phyloP scores from a whole-genome alignment of 1,140 invertebrate species.

The Macrocentrus cingulum region DNA sequence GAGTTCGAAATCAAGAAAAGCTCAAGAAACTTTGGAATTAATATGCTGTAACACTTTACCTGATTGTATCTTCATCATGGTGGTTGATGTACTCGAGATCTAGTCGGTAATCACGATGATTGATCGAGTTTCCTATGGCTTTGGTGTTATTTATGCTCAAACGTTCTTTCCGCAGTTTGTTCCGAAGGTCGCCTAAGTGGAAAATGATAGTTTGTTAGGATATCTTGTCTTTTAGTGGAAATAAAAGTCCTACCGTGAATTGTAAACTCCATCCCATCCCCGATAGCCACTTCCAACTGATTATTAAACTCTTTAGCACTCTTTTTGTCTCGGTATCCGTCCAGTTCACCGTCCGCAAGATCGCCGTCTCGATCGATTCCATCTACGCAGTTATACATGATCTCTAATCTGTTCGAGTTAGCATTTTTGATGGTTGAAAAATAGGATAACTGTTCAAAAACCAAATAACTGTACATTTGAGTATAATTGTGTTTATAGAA shows the following conservation, averaged over 20 bases:
- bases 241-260: slow-evolving; percentile 87
- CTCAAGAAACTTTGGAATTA: no score
- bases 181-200: slow-evolving; percentile 70
- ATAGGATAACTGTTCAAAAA: slow-evolving; percentile 30
- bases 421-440: slow-evolving; percentile 31
- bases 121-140: slow-evolving; percentile 69
- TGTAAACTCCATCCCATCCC: slow-evolving; percentile 88
- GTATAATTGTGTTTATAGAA: not conserved
- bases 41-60: no score
- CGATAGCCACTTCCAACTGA: slow-evolving; percentile 85
- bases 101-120: slow-evolving; percentile 74
- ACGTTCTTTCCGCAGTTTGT: slow-evolving; percentile 73
- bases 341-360: slow-evolving; percentile 78
- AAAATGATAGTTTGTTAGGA: no score
- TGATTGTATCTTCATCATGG: slow-evolving; percentile 62
- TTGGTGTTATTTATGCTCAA: slow-evolving; percentile 73
- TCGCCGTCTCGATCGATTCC: slow-evolving; percentile 65
- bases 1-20: no score
- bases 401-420: slow-evolving; percentile 44
- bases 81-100: slow-evolving; percentile 73
- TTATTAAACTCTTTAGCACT: slow-evolving; percentile 70
- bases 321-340: slow-evolving; percentile 77
- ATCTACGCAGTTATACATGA: slow-evolving; percentile 54
- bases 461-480: slow-evolving; percentile 16
- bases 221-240: no score